These are phyloP conservation scores for Andrena cerasifolii DNA, from an alignment of 1,140 invertebrate genomes.

Conservation along the genomic window DNA sequence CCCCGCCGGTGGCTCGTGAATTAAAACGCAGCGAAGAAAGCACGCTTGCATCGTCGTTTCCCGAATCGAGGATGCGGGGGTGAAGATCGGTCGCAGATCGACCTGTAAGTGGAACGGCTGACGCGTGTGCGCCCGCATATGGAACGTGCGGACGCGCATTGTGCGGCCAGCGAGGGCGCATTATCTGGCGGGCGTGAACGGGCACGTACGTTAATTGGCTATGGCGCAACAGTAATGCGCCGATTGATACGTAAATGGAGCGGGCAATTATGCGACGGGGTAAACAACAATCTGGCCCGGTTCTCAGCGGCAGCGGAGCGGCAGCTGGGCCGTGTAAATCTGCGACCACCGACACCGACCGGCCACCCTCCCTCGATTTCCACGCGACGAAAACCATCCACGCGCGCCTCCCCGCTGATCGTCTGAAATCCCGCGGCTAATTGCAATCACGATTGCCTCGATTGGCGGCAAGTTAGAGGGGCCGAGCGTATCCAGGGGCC, in stretches of 20 bases:
- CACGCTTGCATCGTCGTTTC: no score
- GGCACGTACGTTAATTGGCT: constrained; percentile 66
- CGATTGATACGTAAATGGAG: constrained; percentile 77
- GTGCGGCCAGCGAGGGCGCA: background rate
- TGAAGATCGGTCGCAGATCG: no score
- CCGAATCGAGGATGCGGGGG: no score
- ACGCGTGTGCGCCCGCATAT: background rate
- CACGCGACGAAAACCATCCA: constrained; percentile 26
- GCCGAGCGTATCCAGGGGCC: background rate
- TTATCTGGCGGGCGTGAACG: constrained; percentile 47
- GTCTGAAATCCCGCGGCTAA: constrained; percentile 23
- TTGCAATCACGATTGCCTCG: constrained; percentile 33
- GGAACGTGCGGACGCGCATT: background rate
- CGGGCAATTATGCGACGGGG: constrained; percentile 71
- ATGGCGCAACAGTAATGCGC: constrained; percentile 70
- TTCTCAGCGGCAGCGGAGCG: constrained; percentile 48
- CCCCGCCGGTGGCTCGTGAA: background rate
- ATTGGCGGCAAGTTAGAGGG: constrained; percentile 42
- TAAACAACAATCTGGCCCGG: constrained; percentile 67
- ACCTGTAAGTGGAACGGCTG: no score
- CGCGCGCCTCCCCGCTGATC: background rate
- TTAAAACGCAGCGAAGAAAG: no score
- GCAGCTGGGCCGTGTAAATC: constrained; percentile 49
- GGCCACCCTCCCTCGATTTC: background rate
- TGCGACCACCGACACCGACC: background rate